Evolutionary conservation across 2,888 invertebrate genomes (phyloP), one percentile per base, ranked within the genome.

Genomic region (Epistrophella euchroma): DNA sequence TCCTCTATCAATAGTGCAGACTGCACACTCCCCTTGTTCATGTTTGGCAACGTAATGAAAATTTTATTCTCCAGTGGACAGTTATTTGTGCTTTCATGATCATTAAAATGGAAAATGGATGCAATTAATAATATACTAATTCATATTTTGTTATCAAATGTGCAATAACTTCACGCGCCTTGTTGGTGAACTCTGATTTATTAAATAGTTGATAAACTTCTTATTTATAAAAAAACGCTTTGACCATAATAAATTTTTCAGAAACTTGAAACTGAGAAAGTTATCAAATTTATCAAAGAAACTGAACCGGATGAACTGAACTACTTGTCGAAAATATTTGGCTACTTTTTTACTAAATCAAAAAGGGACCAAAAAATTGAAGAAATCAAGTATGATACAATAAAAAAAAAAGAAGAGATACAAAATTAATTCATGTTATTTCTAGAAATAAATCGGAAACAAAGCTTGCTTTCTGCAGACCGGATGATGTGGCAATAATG

Each of bases 401-500:
- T 11, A 19, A 7, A 50, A 15, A 35, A 19, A 19, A 0, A 17
- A 22, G 7, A 5, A 22, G 19, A 19, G n/a, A 15, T 50, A 37
- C 15, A 28, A 52, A 28, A 9, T 3, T 68, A 25, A 25, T 43
- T 40, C 22, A 35, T 10, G 32, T 37, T 35, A 52, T 47, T 89
- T 88, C 0, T 78, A 92, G 91, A 60, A 89, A 90, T 76, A 82
- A 90, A 0, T 88, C 88, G 35, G 90, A 89, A 83, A 6, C 91
- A 0, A 89, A 88, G 15, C 28, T 90, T 19, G 87, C 88, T 0
- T 90, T 88, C 78, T 92, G 92, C 64, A 89, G 90, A 15, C 92
- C 92, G 0, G 92, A 92, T 88, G 89, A 90, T 40, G 92, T 92
- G 0, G 72, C 91, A 3, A 52, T 91, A 11, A 88, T 89, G 73